These are phyloP conservation scores for Leptinotarsa peninsularis DNA, from an alignment of 2,888 invertebrate species.

Conservation along the genomic window DNA sequence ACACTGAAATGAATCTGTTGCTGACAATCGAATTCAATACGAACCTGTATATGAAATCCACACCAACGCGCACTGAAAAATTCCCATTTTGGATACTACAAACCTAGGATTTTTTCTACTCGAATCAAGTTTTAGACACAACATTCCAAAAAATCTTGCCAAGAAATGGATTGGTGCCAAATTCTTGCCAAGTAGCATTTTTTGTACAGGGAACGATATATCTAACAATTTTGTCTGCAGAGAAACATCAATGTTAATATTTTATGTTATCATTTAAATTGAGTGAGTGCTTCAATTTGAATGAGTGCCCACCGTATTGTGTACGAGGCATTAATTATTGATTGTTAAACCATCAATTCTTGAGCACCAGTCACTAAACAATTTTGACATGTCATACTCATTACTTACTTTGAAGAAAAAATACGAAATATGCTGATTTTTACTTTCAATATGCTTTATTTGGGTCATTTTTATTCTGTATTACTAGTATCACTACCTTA, in stretches of 20 bases:
- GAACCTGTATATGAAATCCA: not conserved
- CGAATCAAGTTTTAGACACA: not conserved
- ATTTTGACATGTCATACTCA: too few relatives aligned
- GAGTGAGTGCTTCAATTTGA: not conserved
- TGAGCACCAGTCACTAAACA: too few relatives aligned
- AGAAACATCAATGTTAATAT: slow-evolving; percentile 4
- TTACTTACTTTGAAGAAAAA: too few relatives aligned
- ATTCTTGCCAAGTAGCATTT: not conserved
- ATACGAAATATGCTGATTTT: too few relatives aligned
- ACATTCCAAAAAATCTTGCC: not conserved
- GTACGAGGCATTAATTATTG: not conserved
- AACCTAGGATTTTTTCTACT: not conserved
- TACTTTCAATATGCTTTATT: too few relatives aligned
- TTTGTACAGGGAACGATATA: not conserved
- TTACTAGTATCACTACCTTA: too few relatives aligned
- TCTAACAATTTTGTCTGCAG: not conserved
- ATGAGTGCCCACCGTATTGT: not conserved
- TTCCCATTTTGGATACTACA: not conserved
- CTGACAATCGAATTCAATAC: not conserved
- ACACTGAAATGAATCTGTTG: too few relatives aligned
- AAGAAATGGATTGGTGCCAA: not conserved
- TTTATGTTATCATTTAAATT: not conserved
- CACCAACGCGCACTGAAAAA: not conserved
- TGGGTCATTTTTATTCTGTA: too few relatives aligned
- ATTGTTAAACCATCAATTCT: not conserved